Percentiles rank a stretch among this genome's conserved stretches.
phyloP scores from a whole-genome alignment of 2,888 invertebrate genomes.

The Trichogramma evanescens region DNA sequence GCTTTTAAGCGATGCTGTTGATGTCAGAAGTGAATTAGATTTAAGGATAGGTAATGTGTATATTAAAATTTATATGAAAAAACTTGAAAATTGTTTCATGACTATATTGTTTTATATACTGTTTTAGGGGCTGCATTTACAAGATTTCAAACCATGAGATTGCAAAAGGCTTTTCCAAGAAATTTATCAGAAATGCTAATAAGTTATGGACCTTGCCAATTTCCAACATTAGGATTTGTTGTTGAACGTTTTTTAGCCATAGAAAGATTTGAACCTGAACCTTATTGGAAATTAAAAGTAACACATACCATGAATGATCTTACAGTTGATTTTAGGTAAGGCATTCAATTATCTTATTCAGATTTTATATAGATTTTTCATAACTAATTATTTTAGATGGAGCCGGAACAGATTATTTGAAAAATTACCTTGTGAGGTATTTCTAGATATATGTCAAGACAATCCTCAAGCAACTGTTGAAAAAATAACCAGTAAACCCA shows the following conservation, averaged over 20 bases:
- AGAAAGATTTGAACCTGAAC: conserved; percentile 83
- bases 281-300: conserved; percentile 94
- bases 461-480: conserved; percentile 67
- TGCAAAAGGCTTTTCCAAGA: conserved; percentile 73
- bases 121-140: conserved; percentile 89
- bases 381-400: conserved; percentile 54
- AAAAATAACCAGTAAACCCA: conserved; percentile 75
- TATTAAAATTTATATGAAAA: not conserved
- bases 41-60: conserved; percentile 71
- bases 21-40: conserved; percentile 85
- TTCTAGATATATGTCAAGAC: conserved; percentile 74
- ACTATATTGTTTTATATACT: too few species aligned
- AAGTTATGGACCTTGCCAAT: conserved; percentile 98
- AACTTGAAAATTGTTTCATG: conserved; percentile 2
- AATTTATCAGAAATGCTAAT: conserved; percentile 72
- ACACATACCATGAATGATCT: conserved; percentile 68
- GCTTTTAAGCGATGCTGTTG: conserved; percentile 83
- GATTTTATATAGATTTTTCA: not conserved
- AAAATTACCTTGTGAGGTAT: conserved; percentile 69
- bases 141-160: conserved; percentile 86
- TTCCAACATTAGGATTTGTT: conserved; percentile 99
- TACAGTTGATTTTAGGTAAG: conserved; percentile 68
- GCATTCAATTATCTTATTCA: not conserved
- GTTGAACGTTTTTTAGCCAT: conserved; percentile 92
- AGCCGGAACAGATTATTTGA: conserved; percentile 82